Evolutionary conservation across 2,888 invertebrate species (phyloP).

Genomic region (Mongoloraphidia duomilia): DNA sequence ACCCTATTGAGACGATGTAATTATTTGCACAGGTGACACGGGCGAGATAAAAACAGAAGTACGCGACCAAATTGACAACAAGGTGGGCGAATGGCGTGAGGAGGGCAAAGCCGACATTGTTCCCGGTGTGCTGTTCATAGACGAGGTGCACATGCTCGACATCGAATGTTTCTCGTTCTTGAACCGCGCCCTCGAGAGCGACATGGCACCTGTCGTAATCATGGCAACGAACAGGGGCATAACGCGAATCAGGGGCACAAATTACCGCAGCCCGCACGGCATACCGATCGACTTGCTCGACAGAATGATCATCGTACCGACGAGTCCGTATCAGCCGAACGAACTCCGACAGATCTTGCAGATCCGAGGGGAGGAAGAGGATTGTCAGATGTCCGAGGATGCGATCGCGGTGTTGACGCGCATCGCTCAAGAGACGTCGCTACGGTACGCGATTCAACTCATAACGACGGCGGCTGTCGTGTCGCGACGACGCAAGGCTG

Average conservation of each 20-base stretch:
- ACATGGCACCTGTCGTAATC: constrained; percentile 94
- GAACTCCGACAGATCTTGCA: constrained; percentile 86
- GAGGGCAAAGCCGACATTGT: constrained; percentile 99
- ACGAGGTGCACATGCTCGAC: constrained; percentile 98
- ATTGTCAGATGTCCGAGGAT: constrained; percentile 85
- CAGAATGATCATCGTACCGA: constrained; percentile 87
- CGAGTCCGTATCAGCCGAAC: constrained; percentile 71
- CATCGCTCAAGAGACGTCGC: constrained; percentile 83
- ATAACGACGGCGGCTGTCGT: constrained; percentile 94
- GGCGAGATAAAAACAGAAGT: constrained; percentile 98
- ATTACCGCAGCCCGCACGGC: constrained; percentile 89
- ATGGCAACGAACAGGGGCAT: constrained; percentile 98
- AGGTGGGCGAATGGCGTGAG: constrained; percentile 96
- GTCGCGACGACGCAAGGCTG: constrained; percentile 75
- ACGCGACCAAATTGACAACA: constrained; percentile 93
- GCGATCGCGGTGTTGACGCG: constrained; percentile 82
- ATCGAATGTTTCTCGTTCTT: constrained; percentile 98
- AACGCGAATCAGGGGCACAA: constrained; percentile 88
- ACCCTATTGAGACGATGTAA: too few relatives aligned
- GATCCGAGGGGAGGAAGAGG: constrained; percentile 91
- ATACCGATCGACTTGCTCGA: constrained; percentile 94
- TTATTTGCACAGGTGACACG: constrained; percentile 62
- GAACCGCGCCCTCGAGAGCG: constrained; percentile 92
- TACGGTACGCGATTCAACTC: constrained; percentile 94
- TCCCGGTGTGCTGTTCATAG: constrained; percentile 93